Base-by-base conservation (phyloP, 2,888 invertebrate species). In the Danaus chrysippus region DNA sequence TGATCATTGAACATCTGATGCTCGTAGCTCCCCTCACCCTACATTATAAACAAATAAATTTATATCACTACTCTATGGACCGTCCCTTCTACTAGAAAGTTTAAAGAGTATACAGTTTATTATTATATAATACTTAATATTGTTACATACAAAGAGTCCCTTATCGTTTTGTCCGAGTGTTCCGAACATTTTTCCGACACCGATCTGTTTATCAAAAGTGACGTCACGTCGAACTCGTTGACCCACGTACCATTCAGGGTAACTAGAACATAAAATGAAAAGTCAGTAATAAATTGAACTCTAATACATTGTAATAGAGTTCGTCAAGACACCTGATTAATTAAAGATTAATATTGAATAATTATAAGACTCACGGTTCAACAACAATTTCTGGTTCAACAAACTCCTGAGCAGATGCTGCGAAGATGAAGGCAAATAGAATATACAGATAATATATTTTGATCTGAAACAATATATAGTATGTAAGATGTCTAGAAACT, bases 61-160 rank as follows among this genome's bases (percentile, higher is more conserved):
- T 6, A 5, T 34, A 34, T 34, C 23, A 2, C 23, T 34, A 8
- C 23, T 34, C 23, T 34, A 34, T 1, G 6, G 6, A 34, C 0
- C 23, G 23, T 6, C 2, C 85, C n/a, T n/a, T n/a, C n/a, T 6
- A 6, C 23, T 34, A 34, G 3, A 34, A 34, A 34, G 23, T 34
- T 34, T 34, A 34, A 34, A 34, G 2, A 34, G 23, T 34, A 0
- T 34, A 34, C 8, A 3, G 23, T 34, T 34, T 34, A 34, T 34
- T 34, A 34, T 34, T 34, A 34, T 34, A 34, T 34, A 34, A 34
- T 34, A 34, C 23, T 34, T 34, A 34, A 34, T 34, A 34, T 34
- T 3, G 23, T 34, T 58, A 77, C 84, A 81, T 68, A 86, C 85
- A 63, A 76, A 84, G 11, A 84, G 63, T 10, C 81, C 81, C 10